Base-by-base conservation (phyloP, 2,797 vertebrate species). In the Pangasius larnaudii region DNA sequence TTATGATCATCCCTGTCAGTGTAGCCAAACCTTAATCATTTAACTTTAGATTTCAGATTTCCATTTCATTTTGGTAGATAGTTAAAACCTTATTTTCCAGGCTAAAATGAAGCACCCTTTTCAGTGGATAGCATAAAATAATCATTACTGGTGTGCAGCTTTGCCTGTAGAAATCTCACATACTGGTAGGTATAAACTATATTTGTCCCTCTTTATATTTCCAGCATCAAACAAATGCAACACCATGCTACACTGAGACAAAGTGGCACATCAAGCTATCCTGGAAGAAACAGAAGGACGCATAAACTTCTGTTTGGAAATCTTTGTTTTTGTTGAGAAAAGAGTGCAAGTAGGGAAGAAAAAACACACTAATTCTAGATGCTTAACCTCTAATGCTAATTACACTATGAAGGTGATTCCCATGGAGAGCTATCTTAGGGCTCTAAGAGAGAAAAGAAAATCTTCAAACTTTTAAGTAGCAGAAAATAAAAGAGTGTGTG, bases 51-150 rank as follows among this genome's bases (percentile, higher is more conserved):
- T 69, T 69, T 36, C 30, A 69, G 30, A 69, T 69, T 36, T 18
- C 33, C 14, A 30, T 67, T 30, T 67, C 63, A 67, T 67, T 2
- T 24, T 24, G 58, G 22, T 59, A 22, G 22, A 30, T 9, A 13
- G 10, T 65, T 11, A 30, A 65, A 65, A 30, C 27, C 11, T 13
- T 30, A 65, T 65, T 30, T 14, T 72, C 19, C 69, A 72, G 33
- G 36, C 18, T 69, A 46, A 56, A 14, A 13, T 36, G 7, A 53
- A 24, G n/a, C 10, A 85, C 30, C 3, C 6, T 36, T 56, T 74
- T 72, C 14, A 78, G n/a, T 33, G 56, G 65, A 67, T 42, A 72
- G 27, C 51, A 79, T 80, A 69, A 81, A 87, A 87, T 82, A 61
- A 81, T 53, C 9, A 79, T 53, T 77, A 46, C 71, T 42, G 19